Conservation (phyloP, 1,140 invertebrate genomes). For the Danaus plexippus region DNA sequence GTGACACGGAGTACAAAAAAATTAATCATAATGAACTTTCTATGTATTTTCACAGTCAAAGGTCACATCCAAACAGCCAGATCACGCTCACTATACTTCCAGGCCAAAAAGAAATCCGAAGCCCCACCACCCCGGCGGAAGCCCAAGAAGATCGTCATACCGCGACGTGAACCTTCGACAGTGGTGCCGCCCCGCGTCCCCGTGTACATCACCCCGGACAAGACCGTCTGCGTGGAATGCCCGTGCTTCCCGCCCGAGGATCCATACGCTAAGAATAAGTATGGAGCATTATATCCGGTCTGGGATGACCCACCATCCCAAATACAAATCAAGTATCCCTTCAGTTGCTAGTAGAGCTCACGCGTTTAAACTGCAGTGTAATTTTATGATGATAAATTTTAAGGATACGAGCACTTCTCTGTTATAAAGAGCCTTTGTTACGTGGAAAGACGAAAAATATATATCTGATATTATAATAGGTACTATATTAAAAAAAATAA, state of each 20-base stretch:
- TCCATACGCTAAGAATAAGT: slow-evolving; percentile 40
- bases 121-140: background rate
- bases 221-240: slow-evolving; percentile 30
- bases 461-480: too few relatives aligned
- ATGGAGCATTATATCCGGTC: too few relatives aligned
- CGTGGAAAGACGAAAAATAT: too few relatives aligned
- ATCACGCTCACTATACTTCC: too few relatives aligned
- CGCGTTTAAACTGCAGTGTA: slow-evolving; percentile 25
- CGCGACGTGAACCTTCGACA: slow-evolving; percentile 25
- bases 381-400: slow-evolving; percentile 38
- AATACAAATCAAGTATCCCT: slow-evolving; percentile 34
- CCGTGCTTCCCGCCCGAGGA: slow-evolving; percentile 34
- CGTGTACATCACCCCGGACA: slow-evolving; percentile 31
- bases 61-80: too few relatives aligned
- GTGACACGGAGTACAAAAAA: too few relatives aligned
- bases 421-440: background rate
- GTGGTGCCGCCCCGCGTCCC: slow-evolving; percentile 14
- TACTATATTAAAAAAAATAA: too few relatives aligned
- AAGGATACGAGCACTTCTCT: slow-evolving; percentile 28
- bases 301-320: slow-evolving; percentile 22
- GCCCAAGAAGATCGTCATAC: slow-evolving; percentile 25
- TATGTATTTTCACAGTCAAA: too few relatives aligned
- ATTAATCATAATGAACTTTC: too few relatives aligned
- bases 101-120: too few relatives aligned
- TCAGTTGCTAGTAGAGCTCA: slow-evolving; percentile 42